Evolutionary conservation across 2,113 vertebrate genomes (phyloP).

Genomic region (Brienomyrus brachyistius): DNA sequence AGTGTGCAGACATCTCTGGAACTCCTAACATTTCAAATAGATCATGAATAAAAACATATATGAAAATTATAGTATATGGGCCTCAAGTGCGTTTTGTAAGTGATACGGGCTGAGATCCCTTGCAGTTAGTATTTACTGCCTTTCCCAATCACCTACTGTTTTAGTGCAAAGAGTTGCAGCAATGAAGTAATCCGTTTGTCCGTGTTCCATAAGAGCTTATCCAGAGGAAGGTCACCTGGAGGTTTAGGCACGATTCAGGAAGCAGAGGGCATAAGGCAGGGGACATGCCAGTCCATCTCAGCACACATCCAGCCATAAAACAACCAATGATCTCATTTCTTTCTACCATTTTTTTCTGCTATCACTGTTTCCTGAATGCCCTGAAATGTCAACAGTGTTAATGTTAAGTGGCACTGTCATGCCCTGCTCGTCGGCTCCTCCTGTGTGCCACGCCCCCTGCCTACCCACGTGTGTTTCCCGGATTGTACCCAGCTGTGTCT

Average conservation of each 20-base stretch:
- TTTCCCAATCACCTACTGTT: neutral
- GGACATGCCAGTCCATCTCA: neutral
- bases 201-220: neutral
- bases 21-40: neutral
- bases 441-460: too few species aligned
- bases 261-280: neutral
- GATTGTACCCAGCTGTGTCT: too few species aligned
- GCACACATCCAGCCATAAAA: neutral
- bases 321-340: neutral
- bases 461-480: too few species aligned
- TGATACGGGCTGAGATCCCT: neutral
- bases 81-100: neutral
- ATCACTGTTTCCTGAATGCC: too few species aligned
- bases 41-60: neutral
- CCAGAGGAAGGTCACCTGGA: neutral
- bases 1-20: neutral
- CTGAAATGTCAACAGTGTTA: neutral
- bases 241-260: neutral
- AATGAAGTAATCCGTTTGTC: neutral
- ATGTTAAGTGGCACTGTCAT: neutral
- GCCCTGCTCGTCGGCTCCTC: too few species aligned
- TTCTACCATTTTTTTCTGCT: neutral
- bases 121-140: neutral
- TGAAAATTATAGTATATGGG: neutral
- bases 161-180: neutral